Conservation (phyloP, 2,113 vertebrate species). For the Struthio camelus region DNA sequence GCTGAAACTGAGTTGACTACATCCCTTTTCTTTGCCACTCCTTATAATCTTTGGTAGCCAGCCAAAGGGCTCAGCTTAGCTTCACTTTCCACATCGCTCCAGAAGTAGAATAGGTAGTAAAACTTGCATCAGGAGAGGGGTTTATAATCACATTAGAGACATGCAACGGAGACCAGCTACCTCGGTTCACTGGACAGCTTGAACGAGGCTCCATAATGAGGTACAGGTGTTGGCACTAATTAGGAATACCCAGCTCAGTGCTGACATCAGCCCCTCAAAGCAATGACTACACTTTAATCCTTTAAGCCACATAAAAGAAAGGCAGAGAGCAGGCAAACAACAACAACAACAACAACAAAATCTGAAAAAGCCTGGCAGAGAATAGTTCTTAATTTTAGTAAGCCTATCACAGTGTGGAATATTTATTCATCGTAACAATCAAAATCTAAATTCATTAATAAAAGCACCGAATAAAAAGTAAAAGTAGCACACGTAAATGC, state of each 20-base stretch:
- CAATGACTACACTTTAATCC: conserved; percentile 68
- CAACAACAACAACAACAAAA: neutral
- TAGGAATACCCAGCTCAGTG: conserved; percentile 51
- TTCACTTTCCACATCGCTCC: conserved; percentile 40
- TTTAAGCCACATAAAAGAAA: conserved; percentile 60
- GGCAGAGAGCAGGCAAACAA: neutral
- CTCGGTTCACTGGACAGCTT: conserved; percentile 43
- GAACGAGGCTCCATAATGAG: conserved; percentile 59
- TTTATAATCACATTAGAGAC: conserved; percentile 47
- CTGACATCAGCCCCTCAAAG: conserved; percentile 57
- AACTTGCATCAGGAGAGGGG: conserved; percentile 11
- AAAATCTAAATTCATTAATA: neutral
- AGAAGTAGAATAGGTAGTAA: conserved; percentile 14
- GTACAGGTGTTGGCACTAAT: conserved; percentile 71
- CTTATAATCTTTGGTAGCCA: conserved; percentile 19
- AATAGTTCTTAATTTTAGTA: conserved; percentile 13
- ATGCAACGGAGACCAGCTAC: neutral
- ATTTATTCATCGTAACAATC: neutral
- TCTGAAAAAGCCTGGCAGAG: conserved; percentile 6
- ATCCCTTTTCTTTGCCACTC: conserved; percentile 10
- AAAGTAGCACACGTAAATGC: neutral
- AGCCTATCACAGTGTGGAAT: neutral
- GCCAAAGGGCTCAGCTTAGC: conserved; percentile 34
- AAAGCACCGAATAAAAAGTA: neutral
- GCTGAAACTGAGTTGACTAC: neutral